Evolutionary conservation across 2,888 invertebrate species (phyloP).

Genomic region (Platycnemis pennipes): DNA sequence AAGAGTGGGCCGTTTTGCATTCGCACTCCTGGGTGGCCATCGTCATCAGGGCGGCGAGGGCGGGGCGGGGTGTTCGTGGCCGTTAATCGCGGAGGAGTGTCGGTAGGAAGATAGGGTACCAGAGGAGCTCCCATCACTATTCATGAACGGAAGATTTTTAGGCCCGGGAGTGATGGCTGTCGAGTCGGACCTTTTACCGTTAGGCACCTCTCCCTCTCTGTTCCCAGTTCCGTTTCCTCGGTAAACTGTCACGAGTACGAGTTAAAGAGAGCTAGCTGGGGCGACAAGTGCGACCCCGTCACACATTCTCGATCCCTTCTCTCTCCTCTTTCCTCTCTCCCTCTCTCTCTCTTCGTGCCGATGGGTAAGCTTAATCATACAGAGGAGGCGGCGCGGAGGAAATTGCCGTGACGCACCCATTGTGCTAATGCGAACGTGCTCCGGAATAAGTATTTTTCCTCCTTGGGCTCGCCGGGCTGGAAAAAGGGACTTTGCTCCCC

Average conservation of each 20-base stretch:
- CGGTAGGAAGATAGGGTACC: background rate
- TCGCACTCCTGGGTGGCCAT: background rate
- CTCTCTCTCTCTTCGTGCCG: background rate
- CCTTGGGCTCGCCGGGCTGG: background rate
- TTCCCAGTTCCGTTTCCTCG: background rate
- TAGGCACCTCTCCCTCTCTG: background rate
- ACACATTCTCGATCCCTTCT: background rate
- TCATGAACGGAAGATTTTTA: background rate
- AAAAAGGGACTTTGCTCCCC: background rate
- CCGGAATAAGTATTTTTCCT: constrained; percentile 32
- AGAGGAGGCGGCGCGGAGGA: constrained; percentile 12
- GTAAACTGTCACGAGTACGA: background rate
- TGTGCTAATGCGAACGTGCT: constrained; percentile 36
- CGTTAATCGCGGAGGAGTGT: background rate
- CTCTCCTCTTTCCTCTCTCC: background rate
- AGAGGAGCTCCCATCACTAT: background rate
- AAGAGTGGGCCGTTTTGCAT: background rate
- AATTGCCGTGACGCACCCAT: constrained; percentile 28
- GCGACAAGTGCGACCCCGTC: background rate
- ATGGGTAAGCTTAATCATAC: constrained; percentile 22
- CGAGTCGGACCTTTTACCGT: background rate
- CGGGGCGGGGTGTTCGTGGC: background rate
- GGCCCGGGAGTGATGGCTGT: background rate
- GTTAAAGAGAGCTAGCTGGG: background rate
- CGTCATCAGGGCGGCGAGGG: background rate